Base-by-base conservation (phyloP, 2,113 vertebrate genomes). In the Nyctibius bracteatus region DNA sequence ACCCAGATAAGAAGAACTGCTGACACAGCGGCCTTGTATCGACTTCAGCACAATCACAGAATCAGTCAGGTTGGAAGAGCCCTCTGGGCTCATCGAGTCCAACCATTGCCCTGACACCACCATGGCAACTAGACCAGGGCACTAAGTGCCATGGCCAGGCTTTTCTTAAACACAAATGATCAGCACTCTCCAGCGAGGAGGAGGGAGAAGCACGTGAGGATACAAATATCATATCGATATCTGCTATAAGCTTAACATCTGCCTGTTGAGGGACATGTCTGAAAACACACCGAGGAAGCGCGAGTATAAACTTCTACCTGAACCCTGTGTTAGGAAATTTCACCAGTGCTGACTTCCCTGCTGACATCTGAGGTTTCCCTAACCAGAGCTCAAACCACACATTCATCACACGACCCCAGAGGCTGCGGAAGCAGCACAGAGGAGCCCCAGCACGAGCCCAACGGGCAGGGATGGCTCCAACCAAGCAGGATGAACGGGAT, bases 331-430 rank as follows among this genome's bases (percentile, higher is more conserved):
- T 16, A 49, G 20, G 66, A 22, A 43, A 20, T 62, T 68, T 52
- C 51, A 19, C 31, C 33, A 70, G 35, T 24, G 17, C 21, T 31
- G 18, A 54, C 21, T 54, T 63, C 13, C 24, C 19, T 51, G 14
- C 41, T 70, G 59, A 39, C 46, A 3, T 39, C 43, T 23, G 41
- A 65, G 33, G 23, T 39, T 61, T 33, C 44, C 51, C 65, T 14
- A 10, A 51, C 21, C 33, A 66, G 39, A 52, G 27, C 35, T 81
- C 59, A 35, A 85, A 65, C 39, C 47, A 6, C 33, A n/a, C 2
- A 0, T 31, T 51, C 62, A 46, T 20, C 44, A 3, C 43, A 33
- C 0, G 0, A n/a, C 25, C 35, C 31, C 47, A 30, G 77, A 37
- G n/a, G 62, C 43, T 5, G 3, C 0, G 0, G 67, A 25, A 51